Conservation (phyloP, 2,888 invertebrate genomes). For the Drosophila histrio region DNA sequence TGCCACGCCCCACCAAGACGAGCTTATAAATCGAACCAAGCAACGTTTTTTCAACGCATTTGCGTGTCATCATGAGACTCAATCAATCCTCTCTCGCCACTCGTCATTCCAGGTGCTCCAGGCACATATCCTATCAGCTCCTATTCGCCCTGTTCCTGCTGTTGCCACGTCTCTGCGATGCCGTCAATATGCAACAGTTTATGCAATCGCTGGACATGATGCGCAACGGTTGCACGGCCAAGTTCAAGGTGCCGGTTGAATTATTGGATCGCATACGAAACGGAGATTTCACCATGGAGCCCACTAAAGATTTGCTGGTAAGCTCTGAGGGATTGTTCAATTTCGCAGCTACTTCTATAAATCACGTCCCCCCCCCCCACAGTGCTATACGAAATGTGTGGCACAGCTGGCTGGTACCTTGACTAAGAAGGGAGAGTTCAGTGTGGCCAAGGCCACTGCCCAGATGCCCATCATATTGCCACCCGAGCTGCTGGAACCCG, state of each 20-base stretch:
- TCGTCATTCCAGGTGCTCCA: background rate
- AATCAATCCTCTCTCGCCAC: background rate
- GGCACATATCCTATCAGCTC: conserved; percentile 25
- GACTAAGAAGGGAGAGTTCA: conserved; percentile 81
- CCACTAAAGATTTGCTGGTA: conserved; percentile 77
- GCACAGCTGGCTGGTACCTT: conserved; percentile 81
- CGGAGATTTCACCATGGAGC: conserved; percentile 74
- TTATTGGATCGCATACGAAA: conserved; percentile 71
- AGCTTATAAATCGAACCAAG: conserved; percentile 42
- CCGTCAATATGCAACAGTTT: conserved; percentile 80
- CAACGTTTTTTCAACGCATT: conserved; percentile 16
- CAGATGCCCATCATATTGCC: conserved; percentile 82
- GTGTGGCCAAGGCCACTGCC: conserved; percentile 74
- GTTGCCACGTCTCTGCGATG: conserved; percentile 11
- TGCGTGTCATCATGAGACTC: conserved; percentile 27
- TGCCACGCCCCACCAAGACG: conserved; percentile 17
- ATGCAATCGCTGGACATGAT: conserved; percentile 81
- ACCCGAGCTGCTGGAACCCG: conserved; percentile 70
- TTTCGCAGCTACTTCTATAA: background rate
- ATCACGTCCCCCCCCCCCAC: conserved; percentile 19
- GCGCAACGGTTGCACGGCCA: conserved; percentile 81
- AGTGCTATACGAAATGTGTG: conserved; percentile 82
- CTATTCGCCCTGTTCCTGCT: conserved; percentile 37
- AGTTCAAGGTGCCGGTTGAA: conserved; percentile 77
- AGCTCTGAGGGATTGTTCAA: background rate